These are phyloP conservation scores for Tamias sibiricus DNA, from an alignment of 2,113 vertebrate genomes.

Conservation along the genomic window DNA sequence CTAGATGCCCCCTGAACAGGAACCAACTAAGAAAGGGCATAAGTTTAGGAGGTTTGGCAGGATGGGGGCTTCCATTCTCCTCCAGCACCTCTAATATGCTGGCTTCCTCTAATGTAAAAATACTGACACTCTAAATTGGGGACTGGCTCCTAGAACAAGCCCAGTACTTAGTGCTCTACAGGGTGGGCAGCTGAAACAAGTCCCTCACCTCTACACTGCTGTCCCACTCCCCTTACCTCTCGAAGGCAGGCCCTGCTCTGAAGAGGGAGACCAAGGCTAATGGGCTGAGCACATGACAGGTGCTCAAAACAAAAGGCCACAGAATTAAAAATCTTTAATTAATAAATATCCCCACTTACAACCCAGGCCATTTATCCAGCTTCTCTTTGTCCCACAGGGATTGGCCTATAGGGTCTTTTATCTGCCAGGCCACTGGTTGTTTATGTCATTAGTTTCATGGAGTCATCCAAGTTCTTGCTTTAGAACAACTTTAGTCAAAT, in stretches of 20 bases:
- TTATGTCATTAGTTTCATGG: conserved; percentile 5
- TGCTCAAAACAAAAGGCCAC: background rate
- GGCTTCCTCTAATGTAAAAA: background rate
- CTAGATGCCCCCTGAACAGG: background rate
- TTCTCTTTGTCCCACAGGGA: background rate
- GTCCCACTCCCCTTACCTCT: background rate
- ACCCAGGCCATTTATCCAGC: background rate
- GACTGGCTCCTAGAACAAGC: background rate
- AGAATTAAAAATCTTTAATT: background rate
- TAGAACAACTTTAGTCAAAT: conserved; percentile 49
- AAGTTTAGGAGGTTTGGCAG: background rate
- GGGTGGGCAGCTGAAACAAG: background rate
- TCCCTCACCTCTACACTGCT: background rate
- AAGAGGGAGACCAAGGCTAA: background rate
- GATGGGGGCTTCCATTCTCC: background rate
- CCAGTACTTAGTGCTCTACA: background rate
- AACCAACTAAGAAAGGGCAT: background rate
- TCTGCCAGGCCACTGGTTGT: background rate
- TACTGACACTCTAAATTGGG: background rate
- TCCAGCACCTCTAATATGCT: background rate
- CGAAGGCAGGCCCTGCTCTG: background rate
- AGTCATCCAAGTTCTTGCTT: conserved; percentile 29
- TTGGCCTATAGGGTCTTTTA: background rate
- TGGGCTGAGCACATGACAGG: background rate
- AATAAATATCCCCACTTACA: background rate